phyloP scores from a whole-genome alignment of 2,797 vertebrate species.

The Delichon dasypus region DNA sequence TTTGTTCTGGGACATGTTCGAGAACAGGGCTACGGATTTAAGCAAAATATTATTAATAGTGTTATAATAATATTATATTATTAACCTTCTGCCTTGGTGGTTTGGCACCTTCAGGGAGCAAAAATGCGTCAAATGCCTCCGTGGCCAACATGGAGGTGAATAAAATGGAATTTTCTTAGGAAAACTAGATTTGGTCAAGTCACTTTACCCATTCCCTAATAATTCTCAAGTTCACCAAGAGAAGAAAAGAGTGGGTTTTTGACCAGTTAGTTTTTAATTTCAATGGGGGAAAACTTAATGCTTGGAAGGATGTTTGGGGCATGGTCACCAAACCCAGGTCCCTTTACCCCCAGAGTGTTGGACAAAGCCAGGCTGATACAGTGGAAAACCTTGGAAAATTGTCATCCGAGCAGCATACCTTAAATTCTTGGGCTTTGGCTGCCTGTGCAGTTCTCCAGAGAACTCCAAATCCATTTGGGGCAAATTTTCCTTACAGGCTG shows the following conservation, averaged over 20 bases:
- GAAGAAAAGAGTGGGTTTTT: background rate
- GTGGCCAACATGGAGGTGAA: background rate
- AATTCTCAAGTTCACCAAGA: background rate
- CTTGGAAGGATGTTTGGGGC: background rate
- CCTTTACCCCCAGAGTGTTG: background rate
- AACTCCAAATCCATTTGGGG: slow-evolving; percentile 6
- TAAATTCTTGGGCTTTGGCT: slow-evolving; percentile 76
- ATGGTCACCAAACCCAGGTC: background rate
- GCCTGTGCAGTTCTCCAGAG: slow-evolving; percentile 64
- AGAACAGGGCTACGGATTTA: slow-evolving; percentile 76
- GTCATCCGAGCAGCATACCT: slow-evolving; percentile 73
- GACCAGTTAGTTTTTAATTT: background rate
- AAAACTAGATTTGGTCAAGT: background rate
- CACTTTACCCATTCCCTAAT: too few species aligned
- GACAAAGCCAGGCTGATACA: background rate
- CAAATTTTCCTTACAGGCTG: background rate
- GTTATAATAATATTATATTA: too few species aligned
- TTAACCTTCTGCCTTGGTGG: background rate
- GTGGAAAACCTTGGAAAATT: background rate
- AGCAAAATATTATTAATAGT: background rate
- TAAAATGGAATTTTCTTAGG: background rate
- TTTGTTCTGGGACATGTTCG: slow-evolving; percentile 68
- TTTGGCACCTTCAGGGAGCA: background rate
- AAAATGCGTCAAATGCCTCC: fast-evolving
- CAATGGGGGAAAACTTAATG: background rate